A percentile compares a stretch with the other conserved stretches of the same genome.
Conservation (phyloP, 2,888 invertebrate species). For the Rosalia funebris region DNA sequence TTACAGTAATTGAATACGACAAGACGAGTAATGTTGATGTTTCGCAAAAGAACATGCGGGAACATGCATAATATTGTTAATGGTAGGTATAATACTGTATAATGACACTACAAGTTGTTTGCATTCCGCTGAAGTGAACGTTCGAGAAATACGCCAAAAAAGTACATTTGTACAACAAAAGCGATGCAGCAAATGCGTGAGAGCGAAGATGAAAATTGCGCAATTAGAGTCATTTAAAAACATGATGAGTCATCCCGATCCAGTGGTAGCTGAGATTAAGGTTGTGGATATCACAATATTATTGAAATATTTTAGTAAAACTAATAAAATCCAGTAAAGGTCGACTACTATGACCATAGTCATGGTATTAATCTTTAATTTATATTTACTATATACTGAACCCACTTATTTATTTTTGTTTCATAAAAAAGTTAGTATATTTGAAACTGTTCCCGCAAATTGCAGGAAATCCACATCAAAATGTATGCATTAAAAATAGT, state of each 20-base stretch:
- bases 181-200: not conserved
- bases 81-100: not conserved
- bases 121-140: constrained; percentile 1
- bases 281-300: not conserved
- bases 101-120: not conserved
- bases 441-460: too few relatives aligned
- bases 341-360: too few relatives aligned
- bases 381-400: too few relatives aligned
- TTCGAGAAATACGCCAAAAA: not conserved
- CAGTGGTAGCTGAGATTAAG: not conserved
- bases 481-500: too few relatives aligned
- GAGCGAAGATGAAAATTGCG: not conserved
- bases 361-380: too few relatives aligned
- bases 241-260: not conserved
- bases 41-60: too few relatives aligned
- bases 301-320: not conserved
- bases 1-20: too few relatives aligned
- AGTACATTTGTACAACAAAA: constrained; percentile 4
- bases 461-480: too few relatives aligned
- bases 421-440: too few relatives aligned
- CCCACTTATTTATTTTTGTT: too few relatives aligned
- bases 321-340: too few relatives aligned
- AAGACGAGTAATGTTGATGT: too few relatives aligned
- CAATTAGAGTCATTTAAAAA: constrained; percentile 5
- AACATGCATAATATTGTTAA: not conserved